phyloP scores from a whole-genome alignment of 1,140 invertebrate genomes.

The Daktulosphaira vitifoliae region DNA sequence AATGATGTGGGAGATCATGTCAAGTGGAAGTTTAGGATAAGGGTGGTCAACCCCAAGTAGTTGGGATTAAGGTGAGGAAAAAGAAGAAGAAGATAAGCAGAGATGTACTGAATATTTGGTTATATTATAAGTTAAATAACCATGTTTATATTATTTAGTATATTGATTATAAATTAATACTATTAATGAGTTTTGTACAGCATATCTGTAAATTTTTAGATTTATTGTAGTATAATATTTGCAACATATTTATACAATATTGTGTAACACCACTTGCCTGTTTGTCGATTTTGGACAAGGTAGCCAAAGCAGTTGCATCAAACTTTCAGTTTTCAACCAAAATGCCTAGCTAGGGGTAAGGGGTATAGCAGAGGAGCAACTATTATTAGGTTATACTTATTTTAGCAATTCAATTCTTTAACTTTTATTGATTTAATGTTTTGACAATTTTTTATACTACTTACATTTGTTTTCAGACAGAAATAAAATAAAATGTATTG shows the following conservation, averaged over 20 bases:
- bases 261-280: slow-evolving; percentile 29
- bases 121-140: too few relatives aligned
- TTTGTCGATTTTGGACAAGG: slow-evolving; percentile 27
- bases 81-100: too few relatives aligned
- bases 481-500: slow-evolving; percentile 31
- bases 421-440: slow-evolving; percentile 7
- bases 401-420: slow-evolving; percentile 3
- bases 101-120: too few relatives aligned
- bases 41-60: too few relatives aligned
- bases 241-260: slow-evolving; percentile 27
- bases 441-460: slow-evolving; percentile 19
- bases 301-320: slow-evolving; percentile 7
- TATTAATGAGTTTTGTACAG: too few relatives aligned
- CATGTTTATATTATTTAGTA: too few relatives aligned
- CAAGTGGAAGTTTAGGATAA: too few relatives aligned
- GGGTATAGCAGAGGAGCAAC: slow-evolving; percentile 44
- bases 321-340: slow-evolving; percentile 30
- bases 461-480: slow-evolving; percentile 33
- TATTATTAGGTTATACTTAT: slow-evolving; percentile 37
- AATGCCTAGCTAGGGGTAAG: slow-evolving; percentile 39
- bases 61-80: too few relatives aligned
- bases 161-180: too few relatives aligned
- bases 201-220: too few relatives aligned
- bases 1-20: too few relatives aligned
- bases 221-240: too few relatives aligned